A percentile compares a stretch with the other conserved stretches of the same genome.
phyloP scores from a whole-genome alignment of 2,797 vertebrate species.

The Apodemus agrarius region DNA sequence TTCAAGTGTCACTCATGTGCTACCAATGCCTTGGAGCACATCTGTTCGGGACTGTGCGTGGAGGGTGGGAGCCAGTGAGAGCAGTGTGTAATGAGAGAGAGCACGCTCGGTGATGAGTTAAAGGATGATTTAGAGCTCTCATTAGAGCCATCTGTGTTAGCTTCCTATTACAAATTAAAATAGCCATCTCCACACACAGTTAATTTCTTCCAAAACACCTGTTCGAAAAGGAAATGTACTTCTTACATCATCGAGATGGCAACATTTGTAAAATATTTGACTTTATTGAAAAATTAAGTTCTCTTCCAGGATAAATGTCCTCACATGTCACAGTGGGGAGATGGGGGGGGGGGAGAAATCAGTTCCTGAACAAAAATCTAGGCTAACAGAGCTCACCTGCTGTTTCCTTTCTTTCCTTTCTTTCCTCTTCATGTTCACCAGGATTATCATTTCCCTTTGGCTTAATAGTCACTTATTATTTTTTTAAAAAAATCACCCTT shows the following conservation, averaged over 20 bases:
- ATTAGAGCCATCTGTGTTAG: slow-evolving; percentile 65
- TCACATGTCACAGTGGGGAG: not conserved
- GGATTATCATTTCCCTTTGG: slow-evolving; percentile 9
- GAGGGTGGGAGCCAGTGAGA: not conserved
- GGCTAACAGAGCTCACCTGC: not conserved
- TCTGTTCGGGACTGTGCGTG: not conserved
- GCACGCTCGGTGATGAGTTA: slow-evolving; percentile 66
- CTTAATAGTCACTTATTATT: slow-evolving; percentile 71
- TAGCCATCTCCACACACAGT: slow-evolving; percentile 55
- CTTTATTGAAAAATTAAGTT: slow-evolving; percentile 68
- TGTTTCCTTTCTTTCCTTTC: not conserved
- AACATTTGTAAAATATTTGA: slow-evolving; percentile 78
- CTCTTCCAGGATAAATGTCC: slow-evolving; percentile 72
- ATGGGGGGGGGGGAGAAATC: not conserved
- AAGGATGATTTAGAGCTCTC: slow-evolving; percentile 61
- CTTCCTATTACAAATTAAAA: slow-evolving; percentile 71
- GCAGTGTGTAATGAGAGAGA: not conserved
- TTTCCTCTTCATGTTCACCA: not conserved
- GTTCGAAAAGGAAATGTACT: slow-evolving; percentile 32
- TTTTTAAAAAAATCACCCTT: slow-evolving; percentile 18
- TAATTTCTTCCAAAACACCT: slow-evolving; percentile 63
- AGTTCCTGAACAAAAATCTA: slow-evolving; percentile 53
- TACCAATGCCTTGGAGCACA: not conserved
- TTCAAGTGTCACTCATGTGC: not conserved
- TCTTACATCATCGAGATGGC: slow-evolving; percentile 60